A percentile compares a stretch with the other conserved stretches of the same genome.
phyloP scores from a whole-genome alignment of 2,888 invertebrate genomes.

The Synergus umbraculus region DNA sequence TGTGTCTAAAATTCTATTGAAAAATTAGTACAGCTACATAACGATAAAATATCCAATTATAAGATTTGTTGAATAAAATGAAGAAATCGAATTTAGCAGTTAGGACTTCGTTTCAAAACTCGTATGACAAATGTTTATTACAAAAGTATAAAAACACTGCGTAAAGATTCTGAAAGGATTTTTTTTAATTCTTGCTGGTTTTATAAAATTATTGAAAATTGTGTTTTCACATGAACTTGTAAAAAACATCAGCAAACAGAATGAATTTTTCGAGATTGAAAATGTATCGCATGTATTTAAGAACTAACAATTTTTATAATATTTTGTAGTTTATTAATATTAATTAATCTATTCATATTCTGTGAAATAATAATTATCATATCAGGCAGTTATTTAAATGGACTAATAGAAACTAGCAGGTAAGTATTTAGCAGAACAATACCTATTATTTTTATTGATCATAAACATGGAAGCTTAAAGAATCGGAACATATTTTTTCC shows the following conservation, averaged over 20 bases:
- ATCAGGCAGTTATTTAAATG: not conserved
- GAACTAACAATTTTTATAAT: not conserved
- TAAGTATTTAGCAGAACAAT: not conserved
- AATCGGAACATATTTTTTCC: no score
- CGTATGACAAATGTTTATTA: not conserved
- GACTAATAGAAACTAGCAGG: not conserved
- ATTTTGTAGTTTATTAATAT: slow-evolving; percentile 18
- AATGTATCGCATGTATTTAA: slow-evolving; percentile 1
- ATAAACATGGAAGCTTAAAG: not conserved
- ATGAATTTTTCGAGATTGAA: not conserved
- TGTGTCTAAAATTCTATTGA: no score
- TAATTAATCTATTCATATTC: not conserved
- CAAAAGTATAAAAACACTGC: not conserved
- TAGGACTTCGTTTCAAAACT: no score
- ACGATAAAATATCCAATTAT: no score
- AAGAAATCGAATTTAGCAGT: no score
- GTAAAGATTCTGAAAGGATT: not conserved
- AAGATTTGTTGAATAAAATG: no score
- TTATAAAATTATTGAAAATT: not conserved
- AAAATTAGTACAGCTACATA: no score
- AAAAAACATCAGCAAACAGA: not conserved
- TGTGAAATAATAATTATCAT: slow-evolving; percentile 14
- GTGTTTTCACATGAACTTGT: slow-evolving; percentile 9
- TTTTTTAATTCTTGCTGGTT: not conserved
- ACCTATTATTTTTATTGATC: not conserved